Conservation (phyloP, 1,140 invertebrate species). For the Solenopsis fugax region DNA sequence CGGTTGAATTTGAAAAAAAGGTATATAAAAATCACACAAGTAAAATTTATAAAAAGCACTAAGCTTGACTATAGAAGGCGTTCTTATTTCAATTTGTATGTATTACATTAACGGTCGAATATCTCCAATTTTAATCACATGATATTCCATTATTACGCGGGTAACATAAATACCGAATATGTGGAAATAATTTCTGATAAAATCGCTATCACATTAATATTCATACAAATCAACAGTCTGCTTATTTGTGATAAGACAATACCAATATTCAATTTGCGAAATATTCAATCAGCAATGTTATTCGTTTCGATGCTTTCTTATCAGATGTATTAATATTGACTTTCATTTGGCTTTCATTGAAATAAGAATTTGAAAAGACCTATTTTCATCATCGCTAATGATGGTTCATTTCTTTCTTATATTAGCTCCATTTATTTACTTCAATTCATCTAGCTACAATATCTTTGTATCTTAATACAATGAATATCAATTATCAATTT, state of each 20-base stretch:
- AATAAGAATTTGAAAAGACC: background rate
- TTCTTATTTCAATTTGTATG: too few relatives aligned
- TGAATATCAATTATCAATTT: conserved; percentile 25
- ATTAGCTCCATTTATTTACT: background rate
- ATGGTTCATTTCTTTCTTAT: background rate
- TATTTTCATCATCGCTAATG: background rate
- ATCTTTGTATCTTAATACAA: background rate
- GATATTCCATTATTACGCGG: background rate
- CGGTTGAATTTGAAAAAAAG: too few relatives aligned
- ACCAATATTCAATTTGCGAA: conserved; percentile 6
- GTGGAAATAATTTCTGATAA: conserved; percentile 12
- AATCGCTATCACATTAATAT: background rate
- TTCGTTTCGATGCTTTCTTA: background rate
- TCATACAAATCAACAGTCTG: background rate
- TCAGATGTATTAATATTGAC: conserved; percentile 37
- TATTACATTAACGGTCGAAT: too few relatives aligned
- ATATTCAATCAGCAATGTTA: conserved; percentile 29
- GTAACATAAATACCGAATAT: background rate
- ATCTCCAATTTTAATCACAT: background rate
- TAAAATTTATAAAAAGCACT: too few relatives aligned
- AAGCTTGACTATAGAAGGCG: too few relatives aligned
- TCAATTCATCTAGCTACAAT: background rate
- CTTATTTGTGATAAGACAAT: conserved; percentile 25
- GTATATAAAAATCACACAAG: too few relatives aligned
- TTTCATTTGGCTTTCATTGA: background rate